A percentile compares a stretch with the other conserved stretches of the same genome.
Evolutionary conservation across 2,888 invertebrate species (phyloP).

Genomic region (Aphodius sticticus): DNA sequence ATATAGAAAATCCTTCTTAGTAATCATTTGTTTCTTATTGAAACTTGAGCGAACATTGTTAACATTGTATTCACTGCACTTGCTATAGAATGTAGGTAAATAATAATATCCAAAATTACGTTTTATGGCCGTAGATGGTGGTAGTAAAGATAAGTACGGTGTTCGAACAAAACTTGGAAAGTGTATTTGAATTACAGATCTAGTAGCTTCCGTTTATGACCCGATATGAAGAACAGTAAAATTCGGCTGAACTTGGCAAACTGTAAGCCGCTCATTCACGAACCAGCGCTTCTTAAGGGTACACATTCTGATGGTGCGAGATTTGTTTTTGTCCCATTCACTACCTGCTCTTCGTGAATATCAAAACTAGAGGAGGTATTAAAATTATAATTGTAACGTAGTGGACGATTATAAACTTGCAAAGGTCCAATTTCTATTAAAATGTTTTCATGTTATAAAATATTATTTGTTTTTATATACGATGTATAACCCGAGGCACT

Average conservation of each 20-base stretch:
- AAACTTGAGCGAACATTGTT: too few species aligned
- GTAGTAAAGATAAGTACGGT: too few species aligned
- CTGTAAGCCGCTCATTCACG: not conserved
- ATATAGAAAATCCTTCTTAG: too few species aligned
- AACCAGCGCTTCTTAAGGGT: not conserved
- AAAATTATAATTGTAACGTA: not conserved
- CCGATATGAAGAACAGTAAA: not conserved
- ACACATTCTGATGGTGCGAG: not conserved
- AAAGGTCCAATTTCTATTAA: too few species aligned
- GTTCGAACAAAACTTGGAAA: not conserved
- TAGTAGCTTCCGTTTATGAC: not conserved
- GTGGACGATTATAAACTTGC: too few species aligned
- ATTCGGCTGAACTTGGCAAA: not conserved
- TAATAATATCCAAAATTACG: not conserved
- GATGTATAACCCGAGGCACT: too few species aligned
- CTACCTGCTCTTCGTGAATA: not conserved
- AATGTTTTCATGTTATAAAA: too few species aligned
- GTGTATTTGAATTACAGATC: not conserved
- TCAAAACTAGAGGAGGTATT: not conserved
- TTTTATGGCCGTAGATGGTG: not conserved
- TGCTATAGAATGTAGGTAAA: too few species aligned
- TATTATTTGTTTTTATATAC: too few species aligned
- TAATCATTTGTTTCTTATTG: too few species aligned
- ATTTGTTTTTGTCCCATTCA: not conserved
- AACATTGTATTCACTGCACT: too few species aligned